Evolutionary conservation across 37 sponge, comb jelly and placozoan species (phyloP).

Genomic region (Axinella damicornis): DNA sequence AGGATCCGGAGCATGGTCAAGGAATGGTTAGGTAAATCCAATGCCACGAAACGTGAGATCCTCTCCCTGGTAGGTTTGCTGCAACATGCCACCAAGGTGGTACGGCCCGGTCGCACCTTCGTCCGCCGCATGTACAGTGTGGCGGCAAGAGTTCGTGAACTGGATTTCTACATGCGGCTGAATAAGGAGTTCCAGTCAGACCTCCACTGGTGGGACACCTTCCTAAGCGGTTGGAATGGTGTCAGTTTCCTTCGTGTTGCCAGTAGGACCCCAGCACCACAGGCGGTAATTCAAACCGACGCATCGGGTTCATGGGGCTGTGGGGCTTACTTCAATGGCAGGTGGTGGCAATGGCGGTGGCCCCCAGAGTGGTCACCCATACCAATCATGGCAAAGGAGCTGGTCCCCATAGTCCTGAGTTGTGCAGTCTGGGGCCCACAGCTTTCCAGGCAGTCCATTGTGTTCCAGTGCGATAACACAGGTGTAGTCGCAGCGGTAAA

Average conservation of each 20-base stretch:
- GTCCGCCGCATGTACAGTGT: not conserved
- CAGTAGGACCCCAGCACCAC: not conserved
- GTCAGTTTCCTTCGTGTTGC: not conserved
- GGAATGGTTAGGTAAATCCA: conserved; percentile 2
- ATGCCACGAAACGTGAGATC: not conserved
- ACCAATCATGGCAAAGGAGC: conserved; percentile 18
- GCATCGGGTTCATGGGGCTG: conserved; percentile 53
- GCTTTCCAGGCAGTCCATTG: not conserved
- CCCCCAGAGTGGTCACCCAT: not conserved
- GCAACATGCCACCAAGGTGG: conserved; percentile 30
- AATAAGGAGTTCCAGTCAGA: not conserved
- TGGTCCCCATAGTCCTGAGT: conserved; percentile 7
- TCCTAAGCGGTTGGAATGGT: conserved; percentile 36
- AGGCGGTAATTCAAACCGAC: not conserved
- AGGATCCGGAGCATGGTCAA: not conserved
- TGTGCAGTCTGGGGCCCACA: conserved; percentile 16
- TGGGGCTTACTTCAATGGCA: conserved; percentile 14
- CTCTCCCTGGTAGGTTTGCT: conserved; percentile 31
- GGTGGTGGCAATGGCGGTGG: conserved; percentile 43
- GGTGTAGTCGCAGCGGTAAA: not conserved
- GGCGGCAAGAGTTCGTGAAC: not conserved
- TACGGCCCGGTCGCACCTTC: conserved; percentile 9
- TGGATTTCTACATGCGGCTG: not conserved
- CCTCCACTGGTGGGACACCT: not conserved
- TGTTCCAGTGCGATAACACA: not conserved